phyloP scores from a whole-genome alignment of 2,888 invertebrate species.

The Syrphus vitripennis region DNA sequence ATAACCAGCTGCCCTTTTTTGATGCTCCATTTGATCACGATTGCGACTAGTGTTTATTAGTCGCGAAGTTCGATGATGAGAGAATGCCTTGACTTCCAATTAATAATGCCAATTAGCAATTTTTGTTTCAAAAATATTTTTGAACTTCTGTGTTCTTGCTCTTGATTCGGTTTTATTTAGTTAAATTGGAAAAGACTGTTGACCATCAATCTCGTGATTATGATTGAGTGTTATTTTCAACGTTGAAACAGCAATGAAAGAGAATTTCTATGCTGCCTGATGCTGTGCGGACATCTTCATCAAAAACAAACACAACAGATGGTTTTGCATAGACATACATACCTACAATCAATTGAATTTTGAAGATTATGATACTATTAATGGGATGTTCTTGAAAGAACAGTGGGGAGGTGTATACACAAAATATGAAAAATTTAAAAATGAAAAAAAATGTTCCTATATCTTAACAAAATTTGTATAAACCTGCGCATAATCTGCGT shows the following conservation, averaged over 20 bases:
- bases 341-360: conserved; percentile 1
- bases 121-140: background rate
- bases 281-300: background rate
- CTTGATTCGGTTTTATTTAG: background rate
- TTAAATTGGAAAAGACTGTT: background rate
- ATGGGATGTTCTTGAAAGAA: background rate
- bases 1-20: conserved; percentile 55
- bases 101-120: conserved; percentile 4
- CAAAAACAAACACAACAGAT: background rate
- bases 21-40: conserved; percentile 38
- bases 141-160: background rate
- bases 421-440: background rate
- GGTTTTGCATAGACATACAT: conserved; percentile 12
- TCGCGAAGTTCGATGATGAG: background rate
- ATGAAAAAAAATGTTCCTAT: too few species aligned
- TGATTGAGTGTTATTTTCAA: background rate
- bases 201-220: conserved; percentile 7
- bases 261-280: background rate
- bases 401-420: background rate
- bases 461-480: too few species aligned
- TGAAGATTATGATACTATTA: conserved; percentile 23
- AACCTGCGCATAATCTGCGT: too few species aligned
- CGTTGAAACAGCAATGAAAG: background rate
- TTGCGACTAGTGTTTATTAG: background rate
- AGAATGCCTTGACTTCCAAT: background rate